Conservation (phyloP, 2,888 invertebrate species). For the Erebia palarica region DNA sequence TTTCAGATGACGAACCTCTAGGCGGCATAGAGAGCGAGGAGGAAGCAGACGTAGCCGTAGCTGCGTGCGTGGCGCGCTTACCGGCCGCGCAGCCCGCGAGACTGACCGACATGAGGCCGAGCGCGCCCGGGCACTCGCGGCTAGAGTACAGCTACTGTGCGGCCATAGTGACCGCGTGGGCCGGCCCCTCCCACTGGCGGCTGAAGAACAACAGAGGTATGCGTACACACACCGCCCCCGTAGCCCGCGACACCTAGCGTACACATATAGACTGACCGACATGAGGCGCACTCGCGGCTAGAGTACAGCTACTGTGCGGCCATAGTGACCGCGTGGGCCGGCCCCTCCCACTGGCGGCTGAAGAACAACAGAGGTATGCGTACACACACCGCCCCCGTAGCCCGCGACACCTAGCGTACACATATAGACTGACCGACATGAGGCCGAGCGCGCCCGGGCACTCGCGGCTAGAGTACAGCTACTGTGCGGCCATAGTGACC, state of each 20-base stretch:
- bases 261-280: slow-evolving; percentile 68
- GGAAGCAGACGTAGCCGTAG: slow-evolving; percentile 70
- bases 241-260: slow-evolving; percentile 39
- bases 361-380: slow-evolving; percentile 71
- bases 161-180: slow-evolving; percentile 86
- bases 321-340: slow-evolving; percentile 87
- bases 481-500: slow-evolving; percentile 80
- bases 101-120: slow-evolving; percentile 83
- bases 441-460: slow-evolving; percentile 77
- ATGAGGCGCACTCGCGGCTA: slow-evolving; percentile 81
- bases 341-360: slow-evolving; percentile 92
- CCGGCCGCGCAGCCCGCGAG: slow-evolving; percentile 49
- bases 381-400: slow-evolving; percentile 43
- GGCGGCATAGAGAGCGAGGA: slow-evolving; percentile 74
- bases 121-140: slow-evolving; percentile 67
- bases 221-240: slow-evolving; percentile 42
- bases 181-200: slow-evolving; percentile 93
- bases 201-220: slow-evolving; percentile 79
- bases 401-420: slow-evolving; percentile 37
- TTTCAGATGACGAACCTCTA: slow-evolving; percentile 69
- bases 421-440: slow-evolving; percentile 75
- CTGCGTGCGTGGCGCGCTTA: slow-evolving; percentile 48
- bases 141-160: slow-evolving; percentile 88
- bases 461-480: slow-evolving; percentile 86
- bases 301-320: slow-evolving; percentile 88